These are phyloP conservation scores for Sphyrna mokarran DNA, from an alignment of 2,113 vertebrate genomes.

Conservation along the genomic window DNA sequence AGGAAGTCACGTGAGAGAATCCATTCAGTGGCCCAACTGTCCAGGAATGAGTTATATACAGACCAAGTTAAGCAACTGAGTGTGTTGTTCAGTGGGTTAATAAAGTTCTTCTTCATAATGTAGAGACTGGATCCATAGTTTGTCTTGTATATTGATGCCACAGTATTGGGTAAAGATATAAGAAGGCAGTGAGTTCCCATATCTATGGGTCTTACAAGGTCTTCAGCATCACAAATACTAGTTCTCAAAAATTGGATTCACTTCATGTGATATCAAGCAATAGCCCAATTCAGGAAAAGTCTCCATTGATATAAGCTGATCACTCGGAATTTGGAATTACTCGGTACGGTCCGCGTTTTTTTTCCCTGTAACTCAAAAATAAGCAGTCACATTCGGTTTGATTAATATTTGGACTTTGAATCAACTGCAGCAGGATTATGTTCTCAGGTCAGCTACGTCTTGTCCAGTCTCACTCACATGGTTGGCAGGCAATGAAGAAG, in stretches of 20 bases:
- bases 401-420: background rate
- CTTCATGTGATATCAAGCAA: background rate
- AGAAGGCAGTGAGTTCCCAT: no score
- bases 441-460: background rate
- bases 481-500: background rate
- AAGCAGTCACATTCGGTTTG: background rate
- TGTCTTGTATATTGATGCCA: no score
- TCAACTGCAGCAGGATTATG: background rate
- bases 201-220: no score
- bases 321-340: background rate
- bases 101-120: no score
- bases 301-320: no score
- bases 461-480: background rate
- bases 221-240: background rate
- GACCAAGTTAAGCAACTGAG: no score
- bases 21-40: no score
- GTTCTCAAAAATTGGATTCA: background rate
- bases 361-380: background rate
- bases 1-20: no score
- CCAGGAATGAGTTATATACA: no score
- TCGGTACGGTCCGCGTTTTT: background rate
- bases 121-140: no score
- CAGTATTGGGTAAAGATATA: no score
- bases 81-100: no score
- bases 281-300: background rate